Evolutionary conservation across 2,113 vertebrate species (phyloP).

Genomic region (Calidris pygmaea): DNA sequence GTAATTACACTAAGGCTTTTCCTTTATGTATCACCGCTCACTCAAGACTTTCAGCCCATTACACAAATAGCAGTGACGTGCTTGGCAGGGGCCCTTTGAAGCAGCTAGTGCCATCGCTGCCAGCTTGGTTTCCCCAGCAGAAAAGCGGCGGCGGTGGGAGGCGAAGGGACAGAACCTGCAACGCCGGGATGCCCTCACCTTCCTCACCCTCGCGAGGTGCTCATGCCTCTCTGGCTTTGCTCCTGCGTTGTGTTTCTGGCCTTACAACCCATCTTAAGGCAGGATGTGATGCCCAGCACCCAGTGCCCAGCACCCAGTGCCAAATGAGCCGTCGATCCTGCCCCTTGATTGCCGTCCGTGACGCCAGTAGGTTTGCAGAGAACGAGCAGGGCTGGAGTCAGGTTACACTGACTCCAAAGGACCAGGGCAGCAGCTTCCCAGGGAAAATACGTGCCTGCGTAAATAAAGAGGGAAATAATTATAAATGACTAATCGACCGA

Average conservation of each 20-base stretch:
- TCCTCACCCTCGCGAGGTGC: accelerated
- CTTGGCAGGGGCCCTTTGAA: neutral
- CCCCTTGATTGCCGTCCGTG: neutral
- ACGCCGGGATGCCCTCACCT: neutral
- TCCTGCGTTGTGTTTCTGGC: accelerated
- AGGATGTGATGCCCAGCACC: neutral
- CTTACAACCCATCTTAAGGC: neutral
- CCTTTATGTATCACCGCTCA: neutral
- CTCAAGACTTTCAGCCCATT: neutral
- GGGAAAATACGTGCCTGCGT: neutral
- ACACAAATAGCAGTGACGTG: neutral
- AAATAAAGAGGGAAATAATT: constrained; percentile 31
- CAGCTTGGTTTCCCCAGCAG: neutral
- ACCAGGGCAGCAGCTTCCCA: neutral
- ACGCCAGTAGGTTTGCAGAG: neutral
- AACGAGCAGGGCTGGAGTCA: neutral
- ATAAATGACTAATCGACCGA: neutral
- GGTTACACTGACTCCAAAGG: neutral
- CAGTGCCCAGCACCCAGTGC: neutral
- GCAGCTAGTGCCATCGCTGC: neutral
- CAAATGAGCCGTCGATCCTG: neutral
- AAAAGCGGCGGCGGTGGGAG: accelerated
- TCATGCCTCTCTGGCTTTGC: neutral
- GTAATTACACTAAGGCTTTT: neutral
- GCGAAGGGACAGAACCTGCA: neutral